Evolutionary conservation across 2,113 vertebrate species (phyloP), one percentile per base, ranked within the genome.

Genomic region (Eptatretus burgeri): DNA sequence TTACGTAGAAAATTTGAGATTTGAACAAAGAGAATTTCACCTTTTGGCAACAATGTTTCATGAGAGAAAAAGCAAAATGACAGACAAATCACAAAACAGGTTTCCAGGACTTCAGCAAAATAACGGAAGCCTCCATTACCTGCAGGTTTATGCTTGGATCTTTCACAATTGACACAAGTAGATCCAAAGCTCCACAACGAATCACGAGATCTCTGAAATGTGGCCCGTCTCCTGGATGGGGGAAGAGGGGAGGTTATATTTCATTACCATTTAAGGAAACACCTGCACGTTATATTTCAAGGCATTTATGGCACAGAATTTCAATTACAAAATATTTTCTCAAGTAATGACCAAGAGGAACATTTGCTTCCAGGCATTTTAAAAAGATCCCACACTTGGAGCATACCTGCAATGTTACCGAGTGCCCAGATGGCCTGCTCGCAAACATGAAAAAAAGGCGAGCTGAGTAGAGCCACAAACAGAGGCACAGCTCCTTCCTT

Each of bases 381-480:
- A 17, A 62, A 9, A 13, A 16, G 56, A 5, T 12, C 51, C 17
- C 12, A 13, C 11, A 5, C 16, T n/a, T n/a, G n/a, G 0, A 1
- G 11, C 67, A 51, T 78, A 91, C 84, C 87, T 77, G 85, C 84
- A 62, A 93, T 94, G 62, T 93, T 91, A 51, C 84, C 84, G 11
- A 93, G 65, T 1, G 87, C 85, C 82, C 85, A 93, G 50, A 93
- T 78, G 63, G 85, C 84, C 71, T 93, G 86, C 71, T 91, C 84
- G 52, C 82, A 83, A 75, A 93, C 78, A 68, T 91, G 82, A 51
- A 74, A 65, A 49, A 85, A 78, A 5, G 83, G 79, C 17, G 84
- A 93, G 2, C 77, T 69, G 70, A 89, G 68, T 2, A 93, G 75
- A 2, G 67, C 73, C 67, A 89, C 79, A 66, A 94, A 88, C 49